Percentiles rank a stretch among this genome's conserved stretches.
These are phyloP conservation scores for Drepana falcataria DNA, from an alignment of 2,888 invertebrate genomes.

Conservation along the genomic window DNA sequence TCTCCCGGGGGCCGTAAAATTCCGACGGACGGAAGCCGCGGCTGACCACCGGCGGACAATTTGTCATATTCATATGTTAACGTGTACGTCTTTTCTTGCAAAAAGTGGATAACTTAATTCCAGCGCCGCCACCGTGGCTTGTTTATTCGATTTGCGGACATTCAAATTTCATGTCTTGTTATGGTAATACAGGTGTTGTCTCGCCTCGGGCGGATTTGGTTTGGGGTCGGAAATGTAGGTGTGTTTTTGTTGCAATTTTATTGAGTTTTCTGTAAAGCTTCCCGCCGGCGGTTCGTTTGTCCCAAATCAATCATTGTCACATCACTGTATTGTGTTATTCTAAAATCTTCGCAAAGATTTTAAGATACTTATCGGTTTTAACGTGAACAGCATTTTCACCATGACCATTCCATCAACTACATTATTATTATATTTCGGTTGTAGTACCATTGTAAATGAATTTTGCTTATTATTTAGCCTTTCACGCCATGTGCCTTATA, in stretches of 20 bases:
- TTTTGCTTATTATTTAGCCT: too few relatives aligned
- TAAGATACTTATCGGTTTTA: too few relatives aligned
- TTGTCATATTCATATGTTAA: constrained; percentile 80
- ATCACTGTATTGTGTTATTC: background rate
- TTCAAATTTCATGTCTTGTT: constrained; percentile 77
- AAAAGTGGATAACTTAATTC: constrained; percentile 78
- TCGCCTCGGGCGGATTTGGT: constrained; percentile 49
- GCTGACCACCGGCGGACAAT: constrained; percentile 71
- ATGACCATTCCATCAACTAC: too few relatives aligned
- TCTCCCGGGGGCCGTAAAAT: constrained; percentile 76
- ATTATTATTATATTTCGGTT: too few relatives aligned
- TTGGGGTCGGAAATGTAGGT: constrained; percentile 12
- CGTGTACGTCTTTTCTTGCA: constrained; percentile 77
- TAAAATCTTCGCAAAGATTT: too few relatives aligned
- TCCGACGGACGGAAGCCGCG: constrained; percentile 57
- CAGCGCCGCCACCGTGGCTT: constrained; percentile 38
- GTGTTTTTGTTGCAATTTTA: constrained; percentile 18
- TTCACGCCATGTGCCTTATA: too few relatives aligned
- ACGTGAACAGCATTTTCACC: too few relatives aligned
- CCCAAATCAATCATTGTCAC: background rate
- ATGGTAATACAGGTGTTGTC: constrained; percentile 76
- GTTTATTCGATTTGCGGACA: constrained; percentile 75
- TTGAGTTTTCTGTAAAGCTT: background rate
- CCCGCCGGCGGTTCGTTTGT: background rate
- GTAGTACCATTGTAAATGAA: too few relatives aligned